A percentile compares a stretch with the other conserved stretches of the same genome.
Conservation (phyloP, 2,888 invertebrate species). For the Campoletis raptor region DNA sequence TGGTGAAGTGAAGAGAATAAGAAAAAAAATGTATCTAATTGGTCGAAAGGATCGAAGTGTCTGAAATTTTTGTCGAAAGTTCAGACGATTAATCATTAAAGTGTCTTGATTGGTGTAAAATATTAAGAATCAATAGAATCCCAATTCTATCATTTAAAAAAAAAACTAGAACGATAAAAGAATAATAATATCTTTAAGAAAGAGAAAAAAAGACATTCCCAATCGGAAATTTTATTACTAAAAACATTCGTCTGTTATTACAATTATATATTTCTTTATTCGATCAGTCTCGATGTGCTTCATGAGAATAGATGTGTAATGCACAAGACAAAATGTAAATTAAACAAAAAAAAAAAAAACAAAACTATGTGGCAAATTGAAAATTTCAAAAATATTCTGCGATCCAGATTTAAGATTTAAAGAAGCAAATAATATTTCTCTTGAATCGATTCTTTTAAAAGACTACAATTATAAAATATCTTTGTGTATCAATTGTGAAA, state of each 20-base stretch:
- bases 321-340: conserved; percentile 21
- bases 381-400: conserved; percentile 37
- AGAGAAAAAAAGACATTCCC: conserved; percentile 50
- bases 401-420: conserved; percentile 26
- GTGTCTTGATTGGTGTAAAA: conserved; percentile 56
- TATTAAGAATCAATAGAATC: conserved; percentile 36
- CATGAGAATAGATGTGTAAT: conserved; percentile 31
- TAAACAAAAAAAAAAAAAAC: background rate
- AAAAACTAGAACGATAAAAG: conserved; percentile 24
- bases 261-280: conserved; percentile 30
- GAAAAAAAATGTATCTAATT: conserved; percentile 23
- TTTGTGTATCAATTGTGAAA: conserved; percentile 3
- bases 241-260: conserved; percentile 45
- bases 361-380: conserved; percentile 26
- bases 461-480: conserved; percentile 27
- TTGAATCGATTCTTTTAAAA: conserved; percentile 24
- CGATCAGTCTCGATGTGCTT: conserved; percentile 57
- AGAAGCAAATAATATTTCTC: conserved; percentile 13
- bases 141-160: conserved; percentile 38
- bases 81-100: conserved; percentile 57
- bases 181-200: conserved; percentile 42
- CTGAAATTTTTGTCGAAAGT: conserved; percentile 26
- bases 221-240: conserved; percentile 51
- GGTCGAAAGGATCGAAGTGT: conserved; percentile 40
- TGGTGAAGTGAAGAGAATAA: background rate